Conservation (phyloP, 2,113 vertebrate species). For the Willisornis vidua region DNA sequence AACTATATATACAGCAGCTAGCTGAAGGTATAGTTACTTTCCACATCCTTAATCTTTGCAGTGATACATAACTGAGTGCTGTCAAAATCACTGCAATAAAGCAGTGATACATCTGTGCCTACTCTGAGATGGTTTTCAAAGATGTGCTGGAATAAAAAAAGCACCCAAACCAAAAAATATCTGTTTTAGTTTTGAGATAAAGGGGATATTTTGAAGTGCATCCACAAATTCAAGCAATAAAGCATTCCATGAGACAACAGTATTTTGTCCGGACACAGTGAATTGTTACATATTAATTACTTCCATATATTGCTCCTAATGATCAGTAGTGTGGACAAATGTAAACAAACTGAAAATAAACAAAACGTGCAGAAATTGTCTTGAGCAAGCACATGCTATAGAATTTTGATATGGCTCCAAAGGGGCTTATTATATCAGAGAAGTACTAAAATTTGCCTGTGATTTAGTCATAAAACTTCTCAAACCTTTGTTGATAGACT, state of each 20-base stretch:
- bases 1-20: background rate
- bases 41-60: background rate
- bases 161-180: background rate
- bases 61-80: background rate
- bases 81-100: background rate
- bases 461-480: constrained; percentile 24
- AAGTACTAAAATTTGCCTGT: constrained; percentile 28
- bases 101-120: background rate
- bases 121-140: background rate
- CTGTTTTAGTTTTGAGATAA: background rate
- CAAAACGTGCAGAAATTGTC: background rate
- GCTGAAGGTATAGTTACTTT: background rate
- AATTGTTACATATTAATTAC: background rate
- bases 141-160: background rate
- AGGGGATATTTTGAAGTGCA: background rate
- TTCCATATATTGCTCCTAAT: background rate
- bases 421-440: background rate
- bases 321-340: background rate
- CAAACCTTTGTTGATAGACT: constrained; percentile 47
- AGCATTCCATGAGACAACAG: background rate
- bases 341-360: background rate
- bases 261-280: background rate
- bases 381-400: background rate
- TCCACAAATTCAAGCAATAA: background rate
- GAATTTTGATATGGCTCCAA: background rate